Percentiles rank a stretch among this genome's conserved stretches.
phyloP scores from a whole-genome alignment of 2,113 vertebrate genomes.

The Mus musculus region DNA sequence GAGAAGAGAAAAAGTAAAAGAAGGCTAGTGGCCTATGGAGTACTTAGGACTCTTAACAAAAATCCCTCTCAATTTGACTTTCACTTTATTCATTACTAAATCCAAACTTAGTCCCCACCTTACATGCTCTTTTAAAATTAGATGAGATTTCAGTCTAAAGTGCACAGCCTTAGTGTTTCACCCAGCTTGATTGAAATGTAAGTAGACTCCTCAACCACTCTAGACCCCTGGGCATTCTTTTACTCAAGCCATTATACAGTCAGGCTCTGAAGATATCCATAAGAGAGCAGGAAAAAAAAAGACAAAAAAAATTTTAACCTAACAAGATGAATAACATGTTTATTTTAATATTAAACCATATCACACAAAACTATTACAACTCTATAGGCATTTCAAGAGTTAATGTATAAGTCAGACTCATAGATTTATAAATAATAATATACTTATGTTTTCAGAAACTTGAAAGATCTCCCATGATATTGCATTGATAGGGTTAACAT shows the following conservation, averaged over 20 bases:
- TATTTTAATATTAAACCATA: not conserved
- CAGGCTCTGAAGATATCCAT: not conserved
- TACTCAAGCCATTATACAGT: not conserved
- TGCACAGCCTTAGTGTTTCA: not conserved
- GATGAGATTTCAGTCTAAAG: not conserved
- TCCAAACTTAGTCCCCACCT: not conserved
- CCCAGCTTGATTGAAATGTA: not conserved
- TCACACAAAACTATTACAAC: not conserved
- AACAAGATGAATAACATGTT: not conserved
- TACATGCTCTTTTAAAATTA: not conserved
- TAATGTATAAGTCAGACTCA: not conserved
- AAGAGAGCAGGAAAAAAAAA: not conserved
- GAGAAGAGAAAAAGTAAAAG: not conserved
- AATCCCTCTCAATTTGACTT: not conserved
- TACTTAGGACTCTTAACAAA: constrained; percentile 2
- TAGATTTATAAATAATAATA: not conserved
- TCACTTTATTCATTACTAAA: not conserved
- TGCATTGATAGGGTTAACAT: no score
- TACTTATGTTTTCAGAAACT: no score
- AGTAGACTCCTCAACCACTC: not conserved
- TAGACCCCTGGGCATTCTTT: not conserved
- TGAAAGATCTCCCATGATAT: no score
- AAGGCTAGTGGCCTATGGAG: not conserved
- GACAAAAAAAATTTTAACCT: not conserved
- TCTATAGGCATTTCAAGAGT: not conserved